Base-by-base conservation (phyloP, 2,797 vertebrate genomes). In the Vireo griseus region DNA sequence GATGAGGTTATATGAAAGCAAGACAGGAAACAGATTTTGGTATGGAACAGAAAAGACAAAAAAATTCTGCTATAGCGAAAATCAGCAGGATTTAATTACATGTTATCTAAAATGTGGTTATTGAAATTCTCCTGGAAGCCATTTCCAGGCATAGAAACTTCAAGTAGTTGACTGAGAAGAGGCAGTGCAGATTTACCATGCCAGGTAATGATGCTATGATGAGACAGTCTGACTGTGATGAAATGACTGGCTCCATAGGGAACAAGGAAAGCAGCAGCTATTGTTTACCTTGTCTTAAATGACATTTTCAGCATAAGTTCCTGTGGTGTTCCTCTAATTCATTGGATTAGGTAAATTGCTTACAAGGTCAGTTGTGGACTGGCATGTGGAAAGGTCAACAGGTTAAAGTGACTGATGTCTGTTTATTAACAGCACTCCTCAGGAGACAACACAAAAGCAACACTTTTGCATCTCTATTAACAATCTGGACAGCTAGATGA, bases 11-110 rank as follows among this genome's bases (percentile, higher is more conserved):
- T 33, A 13, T 20, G 9, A 83, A 94, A 94, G 14, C 6, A 10
- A 74, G 31, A 81, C 44, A 50, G 29, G 25, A 84, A 92, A 71
- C 42, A 86, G 31, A 67, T 81, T 84, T 84, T 54, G 11, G 11
- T 77, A n/a, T 16, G 39, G 28, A 84, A 71, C 4, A 57, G 13
- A 42, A 83, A 77, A 10, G 25, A 76, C 2, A 47, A 80, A 72
- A 79, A 48, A 20, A 16, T 0, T 16, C 28, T 44, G 31, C 6
- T 33, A 76, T 35, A 35, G 19, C 45, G 50, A 77, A 78, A 71
- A 74, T 29, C 8, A 67, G 20, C 2, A 4, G 29, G 29, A 71
- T 77, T 51, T 67, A 66, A 58, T 84, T 67, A 66, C 13, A 13
- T 20, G 13, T 5, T 72, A 58, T 59, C 48, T 59, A 67, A 86